Percentiles rank a stretch among this genome's conserved stretches.
phyloP scores from a whole-genome alignment of 2,888 invertebrate species.

The Tuta absoluta region DNA sequence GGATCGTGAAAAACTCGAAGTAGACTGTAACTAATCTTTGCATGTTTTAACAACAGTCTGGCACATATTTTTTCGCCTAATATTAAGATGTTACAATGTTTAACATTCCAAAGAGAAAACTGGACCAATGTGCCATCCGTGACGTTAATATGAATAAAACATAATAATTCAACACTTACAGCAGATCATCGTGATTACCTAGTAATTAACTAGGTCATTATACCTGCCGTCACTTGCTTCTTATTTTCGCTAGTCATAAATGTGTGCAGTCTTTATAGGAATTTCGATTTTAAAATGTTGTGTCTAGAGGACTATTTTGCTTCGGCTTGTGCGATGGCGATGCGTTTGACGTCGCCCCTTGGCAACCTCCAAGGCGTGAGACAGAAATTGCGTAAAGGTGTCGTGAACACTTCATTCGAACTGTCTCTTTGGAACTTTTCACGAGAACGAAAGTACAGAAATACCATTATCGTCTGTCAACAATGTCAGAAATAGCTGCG shows the following conservation, averaged over 20 bases:
- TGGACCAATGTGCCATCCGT: constrained; percentile 8
- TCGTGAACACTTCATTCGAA: constrained; percentile 70
- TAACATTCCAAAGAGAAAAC: constrained; percentile 1
- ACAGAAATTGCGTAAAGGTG: constrained; percentile 77
- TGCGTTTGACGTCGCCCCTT: constrained; percentile 66
- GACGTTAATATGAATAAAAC: constrained; percentile 18
- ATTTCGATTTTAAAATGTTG: constrained; percentile 58
- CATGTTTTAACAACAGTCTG: not conserved
- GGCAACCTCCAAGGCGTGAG: constrained; percentile 71
- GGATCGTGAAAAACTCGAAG: not conserved
- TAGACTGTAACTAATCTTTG: not conserved
- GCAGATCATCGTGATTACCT: constrained; percentile 32
- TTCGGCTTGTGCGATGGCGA: constrained; percentile 54
- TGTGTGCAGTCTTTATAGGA: constrained; percentile 40
- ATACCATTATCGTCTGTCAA: constrained; percentile 70
- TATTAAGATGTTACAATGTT: not conserved
- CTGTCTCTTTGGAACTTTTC: constrained; percentile 62
- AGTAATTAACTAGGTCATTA: constrained; percentile 60
- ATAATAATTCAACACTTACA: constrained; percentile 15
- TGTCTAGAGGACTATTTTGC: constrained; percentile 56
- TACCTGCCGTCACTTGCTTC: constrained; percentile 52
- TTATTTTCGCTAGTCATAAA: constrained; percentile 20
- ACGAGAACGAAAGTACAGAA: constrained; percentile 67
- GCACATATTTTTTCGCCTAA: constrained; percentile 9
- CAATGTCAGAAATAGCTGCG: constrained; percentile 56